Evolutionary conservation across 2,888 invertebrate genomes (phyloP), one percentile per base, ranked within the genome.

Genomic region (Caenorhabditis panamensis): DNA sequence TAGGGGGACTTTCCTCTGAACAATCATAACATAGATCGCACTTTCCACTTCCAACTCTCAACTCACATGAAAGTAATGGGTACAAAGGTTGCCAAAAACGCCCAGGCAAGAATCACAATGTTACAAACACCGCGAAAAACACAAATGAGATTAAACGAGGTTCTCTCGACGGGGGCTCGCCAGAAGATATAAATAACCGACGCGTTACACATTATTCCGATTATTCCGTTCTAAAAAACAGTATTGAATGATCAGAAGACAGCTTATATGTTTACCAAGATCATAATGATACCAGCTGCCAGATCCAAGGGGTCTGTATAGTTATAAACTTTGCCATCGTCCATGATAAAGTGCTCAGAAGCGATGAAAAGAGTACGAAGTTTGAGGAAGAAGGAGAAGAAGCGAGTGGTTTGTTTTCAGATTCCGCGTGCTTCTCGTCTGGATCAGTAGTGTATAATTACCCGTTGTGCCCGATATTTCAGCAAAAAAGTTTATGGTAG

Each of bases 131-230:
- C 62, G 4, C 76, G 61, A 2, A 36, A 54, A 5, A 76, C 61
- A 56, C 76, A 76, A 1, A 76, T 68, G 13, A 76, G 4, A 56
- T 68, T 76, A 49, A 76, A 76, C 2, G 76, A 61, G 6, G 67
- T 76, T 44, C 62, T 44, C 20, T 68, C 62, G 16, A 31, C 9
- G 28, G 61, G 26, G 1, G 62, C 24, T 62, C 37, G 22, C 2
- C 56, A 18, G n/a, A 62, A 76, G 5, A 76, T 56, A 26, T 63
- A 76, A 6, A 68, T 18, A 13, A 68, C 56, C 1, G 49, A 16
- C 11, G 26, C 3, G 28, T 76, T 76, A 2, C 37, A 37, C 9
- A 41, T 26, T 2, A 67, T 18, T 26, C 76, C 67, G 31, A 62
- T 16, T 2, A 49, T 16, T 24, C 47, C 61, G 20, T 31, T 62